phyloP scores from a whole-genome alignment of 2,113 vertebrate genomes.

The Aythya baeri region DNA sequence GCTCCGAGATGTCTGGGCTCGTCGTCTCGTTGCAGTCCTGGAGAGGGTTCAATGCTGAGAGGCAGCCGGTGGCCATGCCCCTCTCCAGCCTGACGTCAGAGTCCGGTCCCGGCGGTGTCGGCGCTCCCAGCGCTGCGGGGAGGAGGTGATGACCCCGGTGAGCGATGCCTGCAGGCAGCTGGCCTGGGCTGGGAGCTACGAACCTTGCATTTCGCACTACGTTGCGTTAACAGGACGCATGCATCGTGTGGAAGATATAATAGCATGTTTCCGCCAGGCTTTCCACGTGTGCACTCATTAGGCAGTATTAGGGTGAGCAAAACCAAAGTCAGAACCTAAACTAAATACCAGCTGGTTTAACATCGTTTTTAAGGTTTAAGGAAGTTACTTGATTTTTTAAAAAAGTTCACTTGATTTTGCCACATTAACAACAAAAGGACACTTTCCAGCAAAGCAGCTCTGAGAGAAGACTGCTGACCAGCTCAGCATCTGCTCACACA shows the following conservation, averaged over 20 bases:
- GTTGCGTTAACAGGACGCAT: fast-evolving
- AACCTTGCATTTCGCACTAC: fast-evolving
- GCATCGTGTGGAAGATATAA: fast-evolving
- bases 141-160: background rate
- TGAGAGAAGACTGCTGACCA: background rate
- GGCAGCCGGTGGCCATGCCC: background rate
- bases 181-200: background rate
- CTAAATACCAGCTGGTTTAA: background rate
- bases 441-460: background rate
- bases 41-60: background rate
- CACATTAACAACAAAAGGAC: background rate
- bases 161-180: background rate
- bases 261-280: background rate
- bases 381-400: background rate
- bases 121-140: too few species aligned
- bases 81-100: constrained; percentile 46
- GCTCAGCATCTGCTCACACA: background rate
- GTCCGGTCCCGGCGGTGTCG: fast-evolving
- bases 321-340: too few species aligned
- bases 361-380: background rate
- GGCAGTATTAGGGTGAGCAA: background rate
- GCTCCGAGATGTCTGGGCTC: background rate
- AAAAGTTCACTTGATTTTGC: background rate
- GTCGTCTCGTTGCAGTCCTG: background rate
- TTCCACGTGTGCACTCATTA: too few species aligned